A percentile compares a stretch with the other conserved stretches of the same genome.
These are phyloP conservation scores for Menura novaehollandiae DNA, from an alignment of 2,113 vertebrate species.

Conservation along the genomic window DNA sequence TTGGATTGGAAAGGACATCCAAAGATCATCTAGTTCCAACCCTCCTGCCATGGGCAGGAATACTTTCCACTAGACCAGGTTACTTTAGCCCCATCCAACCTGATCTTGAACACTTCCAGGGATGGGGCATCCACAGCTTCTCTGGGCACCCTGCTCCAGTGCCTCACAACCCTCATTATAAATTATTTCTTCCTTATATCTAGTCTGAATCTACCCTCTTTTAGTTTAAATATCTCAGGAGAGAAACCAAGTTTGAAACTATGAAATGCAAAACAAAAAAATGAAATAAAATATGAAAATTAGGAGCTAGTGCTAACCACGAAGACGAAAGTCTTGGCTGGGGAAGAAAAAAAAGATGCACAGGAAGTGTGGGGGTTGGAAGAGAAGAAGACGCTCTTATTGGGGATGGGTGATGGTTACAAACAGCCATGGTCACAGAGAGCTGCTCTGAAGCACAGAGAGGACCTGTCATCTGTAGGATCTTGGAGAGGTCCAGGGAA, in stretches of 20 bases:
- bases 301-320: neutral
- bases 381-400: neutral
- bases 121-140: neutral
- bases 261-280: neutral
- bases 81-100: neutral
- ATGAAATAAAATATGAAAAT: neutral
- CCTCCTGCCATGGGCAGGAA: neutral
- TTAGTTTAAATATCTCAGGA: neutral
- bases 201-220: neutral
- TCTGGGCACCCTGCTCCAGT: neutral
- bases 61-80: neutral
- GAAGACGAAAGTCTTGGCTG: neutral
- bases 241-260: neutral
- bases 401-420: neutral
- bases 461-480: neutral
- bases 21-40: neutral
- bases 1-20: neutral
- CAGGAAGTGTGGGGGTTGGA: conserved; percentile 60
- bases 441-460: neutral
- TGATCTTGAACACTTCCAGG: neutral
- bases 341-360: conserved; percentile 5
- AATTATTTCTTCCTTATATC: neutral
- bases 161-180: neutral
- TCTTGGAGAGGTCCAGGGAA: neutral
- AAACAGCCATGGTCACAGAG: neutral